phyloP scores from a whole-genome alignment of 2,888 invertebrate genomes.

The Thymelicus sylvestris region DNA sequence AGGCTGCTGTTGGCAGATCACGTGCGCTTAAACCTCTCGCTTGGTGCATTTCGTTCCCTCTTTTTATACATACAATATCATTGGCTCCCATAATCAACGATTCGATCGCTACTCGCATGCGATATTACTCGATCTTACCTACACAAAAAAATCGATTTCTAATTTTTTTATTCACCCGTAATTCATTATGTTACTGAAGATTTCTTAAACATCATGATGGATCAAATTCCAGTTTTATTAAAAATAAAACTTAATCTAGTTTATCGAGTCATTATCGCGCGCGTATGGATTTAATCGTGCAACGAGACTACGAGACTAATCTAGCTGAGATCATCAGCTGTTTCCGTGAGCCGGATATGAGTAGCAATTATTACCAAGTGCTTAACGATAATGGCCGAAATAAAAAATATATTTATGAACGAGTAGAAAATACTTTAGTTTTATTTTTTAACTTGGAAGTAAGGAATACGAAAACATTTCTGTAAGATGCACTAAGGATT shows the following conservation, averaged over 20 bases:
- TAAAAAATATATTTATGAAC: not conserved
- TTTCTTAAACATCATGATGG: too few relatives aligned
- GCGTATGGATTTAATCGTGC: conserved; percentile 20
- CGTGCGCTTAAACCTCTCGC: conserved; percentile 57
- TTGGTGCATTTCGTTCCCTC: conserved; percentile 43
- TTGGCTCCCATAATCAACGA: conserved; percentile 7
- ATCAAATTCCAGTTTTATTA: conserved; percentile 9
- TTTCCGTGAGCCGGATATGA: conserved; percentile 42
- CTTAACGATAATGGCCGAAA: not conserved
- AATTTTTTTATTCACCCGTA: not conserved
- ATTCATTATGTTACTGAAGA: too few relatives aligned
- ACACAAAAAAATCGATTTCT: not conserved
- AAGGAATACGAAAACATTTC: too few relatives aligned
- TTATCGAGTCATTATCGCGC: conserved; percentile 24
- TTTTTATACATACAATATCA: too few relatives aligned
- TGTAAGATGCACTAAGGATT: too few relatives aligned
- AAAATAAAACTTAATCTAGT: conserved; percentile 1
- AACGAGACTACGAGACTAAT: conserved; percentile 1
- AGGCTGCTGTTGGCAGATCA: conserved; percentile 71
- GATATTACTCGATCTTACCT: not conserved
- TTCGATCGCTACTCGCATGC: conserved; percentile 5
- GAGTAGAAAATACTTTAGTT: not conserved
- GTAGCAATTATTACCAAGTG: conserved; percentile 5
- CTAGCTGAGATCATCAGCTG: conserved; percentile 23
- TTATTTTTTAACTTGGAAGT: not conserved